These are phyloP conservation scores for silkworm (Bombyx mori) DNA, from an alignment of 1,140 invertebrate species.

Conservation along the genomic window ASM3026992v2 NC_085113.1:10991001-10991500, in stretches of 20 bases:
- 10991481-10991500: conserved; percentile 10
- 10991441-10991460: conserved; percentile 50
- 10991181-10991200: conserved; percentile 24
- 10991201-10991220: conserved; percentile 37
- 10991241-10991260: conserved; percentile 36
- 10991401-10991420: conserved; percentile 38
- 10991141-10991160: conserved; percentile 34
- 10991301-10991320: conserved; percentile 44
- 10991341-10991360: conserved; percentile 35
- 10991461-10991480: conserved; percentile 52
- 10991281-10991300: conserved; percentile 25
- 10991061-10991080: conserved; percentile 3
- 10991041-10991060: conserved; percentile 13
- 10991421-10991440: conserved; percentile 42
- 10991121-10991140: conserved; percentile 32
- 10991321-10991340: conserved; percentile 39
- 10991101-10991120: conserved; percentile 27
- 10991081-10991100: conserved; percentile 10
- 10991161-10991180: conserved; percentile 24
- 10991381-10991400: conserved; percentile 30
- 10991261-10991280: conserved; percentile 29
- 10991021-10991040: conserved; percentile 35
- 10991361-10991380: conserved; percentile 43
- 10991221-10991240: conserved; percentile 31
- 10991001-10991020: conserved; percentile 30